Evolutionary conservation across 2,888 invertebrate species (phyloP).

Genomic region (Nymphalis urticae): DNA sequence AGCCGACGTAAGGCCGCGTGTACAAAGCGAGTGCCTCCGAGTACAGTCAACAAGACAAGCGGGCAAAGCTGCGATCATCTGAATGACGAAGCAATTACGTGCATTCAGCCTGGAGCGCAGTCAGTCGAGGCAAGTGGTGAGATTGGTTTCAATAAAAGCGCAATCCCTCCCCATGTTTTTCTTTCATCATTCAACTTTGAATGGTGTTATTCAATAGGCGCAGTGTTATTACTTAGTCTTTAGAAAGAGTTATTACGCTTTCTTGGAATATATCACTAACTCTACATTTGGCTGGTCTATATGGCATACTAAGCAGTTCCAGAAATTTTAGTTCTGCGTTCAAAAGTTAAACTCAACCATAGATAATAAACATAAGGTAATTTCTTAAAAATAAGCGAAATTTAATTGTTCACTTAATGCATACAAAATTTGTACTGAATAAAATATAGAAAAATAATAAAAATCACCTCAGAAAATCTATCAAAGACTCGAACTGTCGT

Average conservation of each 20-base stretch:
- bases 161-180: constrained; percentile 78
- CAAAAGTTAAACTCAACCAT: neutral
- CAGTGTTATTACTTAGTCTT: constrained; percentile 42
- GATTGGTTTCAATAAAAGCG: constrained; percentile 81
- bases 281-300: neutral
- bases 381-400: neutral
- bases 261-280: constrained; percentile 25
- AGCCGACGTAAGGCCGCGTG: constrained; percentile 61
- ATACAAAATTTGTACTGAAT: constrained; percentile 3
- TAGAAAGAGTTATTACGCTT: constrained; percentile 35
- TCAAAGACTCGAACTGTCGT: constrained; percentile 56
- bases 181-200: constrained; percentile 76
- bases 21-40: constrained; percentile 67
- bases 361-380: too few relatives aligned
- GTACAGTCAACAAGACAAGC: constrained; percentile 76
- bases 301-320: neutral
- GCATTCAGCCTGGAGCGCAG: constrained; percentile 72
- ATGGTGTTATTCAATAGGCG: constrained; percentile 67
- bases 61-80: constrained; percentile 73
- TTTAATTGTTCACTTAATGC: neutral
- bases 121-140: constrained; percentile 75
- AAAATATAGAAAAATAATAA: constrained; percentile 20
- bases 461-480: constrained; percentile 33
- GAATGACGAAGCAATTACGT: constrained; percentile 80
- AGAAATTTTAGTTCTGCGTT: neutral